Base-by-base conservation (phyloP, 2,888 invertebrate genomes). In the Hirtodrosophila confusa region DNA sequence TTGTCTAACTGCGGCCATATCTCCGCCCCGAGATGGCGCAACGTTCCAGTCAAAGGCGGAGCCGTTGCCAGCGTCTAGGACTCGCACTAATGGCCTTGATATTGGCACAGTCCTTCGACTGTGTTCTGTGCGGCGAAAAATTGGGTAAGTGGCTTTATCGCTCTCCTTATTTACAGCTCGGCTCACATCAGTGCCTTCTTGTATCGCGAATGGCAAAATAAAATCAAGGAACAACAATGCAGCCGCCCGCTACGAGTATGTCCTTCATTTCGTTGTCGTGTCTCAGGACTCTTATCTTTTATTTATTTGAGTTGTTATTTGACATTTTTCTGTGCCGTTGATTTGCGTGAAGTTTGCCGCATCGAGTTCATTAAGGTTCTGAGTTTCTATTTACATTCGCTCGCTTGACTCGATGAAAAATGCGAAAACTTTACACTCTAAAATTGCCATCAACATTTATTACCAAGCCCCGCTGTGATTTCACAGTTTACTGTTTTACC, bases 61-160 rank as follows among this genome's bases (percentile, higher is more conserved):
- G 36, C 24, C 61, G 63, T 8, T 56, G 47, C 39, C 41, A 40
- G 24, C 43, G 43, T 31, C 50, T 63, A 55, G 69, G 57, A 54
- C 48, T 76, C 55, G 56, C 72, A 69, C 53, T 87, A 53, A 51
- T 74, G 44, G 45, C 71, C 47, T 54, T 88, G 64, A 40, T 88
- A 64, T 86, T 83, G 69, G 56, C 83, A 17, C 75, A 84, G 57
- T 70, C 68, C 45, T 63, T 88, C 56, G 78, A 70, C 68, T 45
- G 54, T 70, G 89, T 76, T 47, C 73, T 87, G 43, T 86, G 89
- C 70, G 89, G 89, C 77, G 89, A 89, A 66, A 89, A 89, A 87
- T 80, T 89, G 77, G 89, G 89, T 89, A 83, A 89, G 89, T 89
- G 57, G 69, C 79, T 78, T 73, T 79, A 75, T 79, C 68, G 64